Percentiles rank a stretch among this genome's conserved stretches.
Evolutionary conservation across 1,140 invertebrate species (phyloP).

Genomic region (Magallana gigas): DNA sequence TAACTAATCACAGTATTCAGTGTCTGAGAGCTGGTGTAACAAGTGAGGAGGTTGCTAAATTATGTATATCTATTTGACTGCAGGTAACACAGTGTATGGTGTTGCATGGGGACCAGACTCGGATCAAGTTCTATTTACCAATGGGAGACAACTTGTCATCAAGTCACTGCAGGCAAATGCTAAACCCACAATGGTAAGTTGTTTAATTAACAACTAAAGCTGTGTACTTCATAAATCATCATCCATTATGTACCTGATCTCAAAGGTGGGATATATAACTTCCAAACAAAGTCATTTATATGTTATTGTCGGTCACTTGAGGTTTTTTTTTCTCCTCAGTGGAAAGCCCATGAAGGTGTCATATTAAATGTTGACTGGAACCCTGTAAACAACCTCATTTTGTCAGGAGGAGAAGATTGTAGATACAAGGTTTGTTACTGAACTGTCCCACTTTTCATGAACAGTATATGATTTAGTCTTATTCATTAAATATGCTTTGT

Average conservation of each 20-base stretch:
- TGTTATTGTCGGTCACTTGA: neutral
- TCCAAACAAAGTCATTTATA: no score
- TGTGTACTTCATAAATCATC: neutral
- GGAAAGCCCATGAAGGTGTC: constrained; percentile 97
- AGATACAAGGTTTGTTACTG: constrained; percentile 86
- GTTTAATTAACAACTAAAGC: neutral
- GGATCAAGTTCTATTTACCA: constrained; percentile 90
- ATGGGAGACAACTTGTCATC: constrained; percentile 90
- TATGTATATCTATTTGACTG: constrained; percentile 44
- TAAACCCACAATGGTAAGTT: constrained; percentile 88
- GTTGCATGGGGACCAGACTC: constrained; percentile 93
- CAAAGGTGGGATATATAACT: no score
- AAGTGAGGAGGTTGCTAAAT: neutral
- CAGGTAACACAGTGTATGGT: constrained; percentile 87
- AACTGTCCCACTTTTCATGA: neutral
- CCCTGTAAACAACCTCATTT: constrained; percentile 90
- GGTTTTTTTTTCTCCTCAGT: constrained; percentile 80
- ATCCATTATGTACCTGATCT: neutral
- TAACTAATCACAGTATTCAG: neutral
- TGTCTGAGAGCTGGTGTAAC: neutral
- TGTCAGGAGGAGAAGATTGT: constrained; percentile 97
- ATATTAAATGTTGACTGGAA: constrained; percentile 95
- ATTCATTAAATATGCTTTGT: no score
- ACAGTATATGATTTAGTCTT: no score
- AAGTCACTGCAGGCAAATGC: constrained; percentile 94